A percentile compares a stretch with the other conserved stretches of the same genome.
phyloP scores from a whole-genome alignment of 2,113 vertebrate species.

The Spheniscus mendiculus region DNA sequence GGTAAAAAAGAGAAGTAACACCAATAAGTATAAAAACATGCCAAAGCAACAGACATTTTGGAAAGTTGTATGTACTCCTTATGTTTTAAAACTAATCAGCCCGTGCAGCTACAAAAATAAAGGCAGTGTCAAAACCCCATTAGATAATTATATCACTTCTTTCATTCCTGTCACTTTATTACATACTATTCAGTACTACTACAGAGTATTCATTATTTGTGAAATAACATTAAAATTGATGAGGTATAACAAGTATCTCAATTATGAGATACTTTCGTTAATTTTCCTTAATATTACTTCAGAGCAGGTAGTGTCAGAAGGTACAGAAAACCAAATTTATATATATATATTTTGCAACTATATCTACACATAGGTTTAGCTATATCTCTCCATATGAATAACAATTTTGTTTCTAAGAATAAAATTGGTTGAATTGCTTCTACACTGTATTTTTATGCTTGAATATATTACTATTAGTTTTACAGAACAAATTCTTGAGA shows the following conservation, averaged over 20 bases:
- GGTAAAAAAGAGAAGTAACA: conserved; percentile 3
- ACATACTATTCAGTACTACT: background rate
- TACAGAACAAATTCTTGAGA: conserved; percentile 43
- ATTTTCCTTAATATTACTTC: conserved; percentile 50
- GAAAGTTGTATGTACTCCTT: conserved; percentile 16
- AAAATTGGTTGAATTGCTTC: conserved; percentile 58
- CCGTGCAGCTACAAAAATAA: conserved; percentile 39
- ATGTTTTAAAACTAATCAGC: conserved; percentile 47
- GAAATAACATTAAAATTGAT: conserved; percentile 32
- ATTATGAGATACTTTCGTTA: conserved; percentile 51
- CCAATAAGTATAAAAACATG: background rate
- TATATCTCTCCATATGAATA: background rate
- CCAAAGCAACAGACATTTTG: background rate
- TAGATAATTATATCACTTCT: conserved; percentile 31
- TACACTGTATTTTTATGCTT: conserved; percentile 20
- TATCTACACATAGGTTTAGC: background rate
- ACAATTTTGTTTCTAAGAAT: conserved; percentile 61
- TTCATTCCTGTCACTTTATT: conserved; percentile 3
- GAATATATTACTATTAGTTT: conserved; percentile 41
- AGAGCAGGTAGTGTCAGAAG: conserved; percentile 21
- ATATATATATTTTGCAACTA: background rate
- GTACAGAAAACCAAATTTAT: background rate
- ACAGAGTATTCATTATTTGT: conserved; percentile 12
- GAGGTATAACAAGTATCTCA: conserved; percentile 9
- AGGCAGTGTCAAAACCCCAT: conserved; percentile 39